Evolutionary conservation across 1,140 invertebrate species (phyloP), one percentile per base, ranked within the genome.

Genomic region (Helicoverpa armigera): DNA sequence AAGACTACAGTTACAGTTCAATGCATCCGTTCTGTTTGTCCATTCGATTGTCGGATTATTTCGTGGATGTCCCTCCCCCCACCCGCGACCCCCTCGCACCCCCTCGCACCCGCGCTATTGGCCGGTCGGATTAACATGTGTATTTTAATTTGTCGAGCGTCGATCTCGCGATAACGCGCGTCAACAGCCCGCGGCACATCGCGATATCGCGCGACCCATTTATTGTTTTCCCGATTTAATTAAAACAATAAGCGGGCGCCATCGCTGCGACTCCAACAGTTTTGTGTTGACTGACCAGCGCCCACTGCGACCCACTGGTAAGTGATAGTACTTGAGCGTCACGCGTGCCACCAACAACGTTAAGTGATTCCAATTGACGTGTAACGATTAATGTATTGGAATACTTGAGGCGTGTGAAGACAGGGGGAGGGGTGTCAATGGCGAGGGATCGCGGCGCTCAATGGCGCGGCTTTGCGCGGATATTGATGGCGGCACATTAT

Each of bases 101-200:
- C 67, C 50, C 11, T 11, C 12, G 50, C 3, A 10, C 18, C 65
- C 67, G 3, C 12, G 7, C 48, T 53, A 70, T 70, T 10, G 67
- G 10, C 48, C 53, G 70, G 18, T 16, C 43, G 70, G 70, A 73
- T 73, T 73, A 73, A 54, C 70, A 73, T 56, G 53, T 73, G 70
- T 73, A 73, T 73, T 73, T 73, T 73, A 73, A 73, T 73, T 73
- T 73, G 70, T 58, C 18, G 23, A 58, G 14, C 53, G 70, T 54
- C 51, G 53, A 73, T 54, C 11, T 18, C 53, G 53, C 67, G 67
- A 70, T 70, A 70, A 56, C 70, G 16, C 70, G 51, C 70, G 70
- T 50, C 70, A 58, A 58, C 63, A 67, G 61, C 61, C 29, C 63
- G 63, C 63, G 63, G 43, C 43, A n/a, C 5, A 54, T 43, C 70